phyloP scores from a whole-genome alignment of 2,113 vertebrate genomes.

The zebrafish (Danio rerio) region DNA sequence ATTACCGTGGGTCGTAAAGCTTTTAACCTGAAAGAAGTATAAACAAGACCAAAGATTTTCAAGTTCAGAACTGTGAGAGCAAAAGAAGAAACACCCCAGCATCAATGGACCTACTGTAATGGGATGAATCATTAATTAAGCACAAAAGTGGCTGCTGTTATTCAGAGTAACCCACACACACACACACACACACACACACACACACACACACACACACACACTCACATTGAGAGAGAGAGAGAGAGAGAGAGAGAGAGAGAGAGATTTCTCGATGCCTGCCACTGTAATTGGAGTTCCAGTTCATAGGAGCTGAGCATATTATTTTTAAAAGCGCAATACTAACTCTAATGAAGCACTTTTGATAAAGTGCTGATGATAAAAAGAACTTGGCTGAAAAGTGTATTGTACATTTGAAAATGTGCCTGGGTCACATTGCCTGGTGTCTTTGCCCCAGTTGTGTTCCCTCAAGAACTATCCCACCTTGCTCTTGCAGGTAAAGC shows the following conservation, averaged over 20 bases:
- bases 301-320: constrained; percentile 1
- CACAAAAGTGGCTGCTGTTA: not conserved
- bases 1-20: not conserved
- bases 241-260: not conserved
- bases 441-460: constrained; percentile 38
- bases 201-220: too few species aligned
- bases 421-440: constrained; percentile 45
- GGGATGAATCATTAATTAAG: constrained; percentile 21
- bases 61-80: not conserved
- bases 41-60: not conserved
- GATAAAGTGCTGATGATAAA: constrained; percentile 34
- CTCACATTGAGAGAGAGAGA: too few species aligned
- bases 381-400: constrained; percentile 8
- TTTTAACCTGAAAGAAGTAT: not conserved
- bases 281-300: constrained; percentile 1
- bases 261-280: not conserved
- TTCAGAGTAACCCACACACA: not conserved
- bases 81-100: constrained; percentile 5
- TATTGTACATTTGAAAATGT: constrained; percentile 31
- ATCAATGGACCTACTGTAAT: not conserved
- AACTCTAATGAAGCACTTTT: constrained; percentile 18
- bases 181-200: too few species aligned
- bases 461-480: constrained; percentile 53
- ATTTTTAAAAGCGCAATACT: not conserved
- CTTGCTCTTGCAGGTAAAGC: constrained; percentile 57